Evolutionary conservation across 2,113 vertebrate species (phyloP).

Genomic region (Cromileptes altivelis): DNA sequence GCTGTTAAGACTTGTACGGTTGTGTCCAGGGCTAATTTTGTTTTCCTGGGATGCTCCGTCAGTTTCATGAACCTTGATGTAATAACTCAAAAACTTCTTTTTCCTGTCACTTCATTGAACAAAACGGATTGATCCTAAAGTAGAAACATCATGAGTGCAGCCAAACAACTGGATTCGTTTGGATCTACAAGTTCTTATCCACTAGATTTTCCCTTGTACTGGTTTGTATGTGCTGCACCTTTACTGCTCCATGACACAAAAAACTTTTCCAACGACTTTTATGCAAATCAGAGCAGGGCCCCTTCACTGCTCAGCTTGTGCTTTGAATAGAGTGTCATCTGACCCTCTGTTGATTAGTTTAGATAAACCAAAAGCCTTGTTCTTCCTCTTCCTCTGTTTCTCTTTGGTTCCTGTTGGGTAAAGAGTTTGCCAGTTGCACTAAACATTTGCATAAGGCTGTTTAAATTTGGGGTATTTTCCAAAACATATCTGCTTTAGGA

Average conservation of each 20-base stretch:
- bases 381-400: constrained; percentile 35
- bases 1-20: neutral
- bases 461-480: neutral
- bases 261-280: constrained; percentile 50
- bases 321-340: constrained; percentile 55
- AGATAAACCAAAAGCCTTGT: constrained; percentile 28
- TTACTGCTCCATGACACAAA: neutral
- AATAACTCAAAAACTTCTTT: neutral
- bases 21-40: neutral
- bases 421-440: neutral
- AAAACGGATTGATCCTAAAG: neutral
- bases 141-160: neutral
- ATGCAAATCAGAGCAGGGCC: constrained; percentile 57
- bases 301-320: neutral
- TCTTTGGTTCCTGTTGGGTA: neutral
- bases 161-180: neutral
- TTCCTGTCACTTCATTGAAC: neutral
- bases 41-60: neutral
- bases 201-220: neutral
- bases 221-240: constrained; percentile 24
- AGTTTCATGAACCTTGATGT: neutral
- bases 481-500: neutral
- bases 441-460: constrained; percentile 22
- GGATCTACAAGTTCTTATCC: neutral
- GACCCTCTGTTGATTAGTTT: constrained; percentile 33